Evolutionary conservation across 35 echinoderm and acorn worm genomes (phyloP).

Genomic region (Holothuria glaberrima): DNA sequence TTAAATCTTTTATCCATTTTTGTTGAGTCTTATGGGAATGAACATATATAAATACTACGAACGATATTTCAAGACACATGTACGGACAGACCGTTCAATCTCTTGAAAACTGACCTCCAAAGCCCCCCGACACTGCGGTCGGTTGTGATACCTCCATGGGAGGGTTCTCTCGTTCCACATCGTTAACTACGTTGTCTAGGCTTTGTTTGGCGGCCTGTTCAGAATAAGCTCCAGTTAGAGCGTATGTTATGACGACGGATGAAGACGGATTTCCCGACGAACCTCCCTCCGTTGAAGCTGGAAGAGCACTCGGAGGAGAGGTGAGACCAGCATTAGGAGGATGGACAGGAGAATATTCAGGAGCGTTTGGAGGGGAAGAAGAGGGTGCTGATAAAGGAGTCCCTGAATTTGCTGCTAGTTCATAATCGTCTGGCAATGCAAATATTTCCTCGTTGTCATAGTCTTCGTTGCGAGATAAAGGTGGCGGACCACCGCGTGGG

Average conservation of each 20-base stretch:
- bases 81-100: not conserved
- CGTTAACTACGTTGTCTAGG: conserved; percentile 7
- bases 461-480: not conserved
- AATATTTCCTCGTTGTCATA: not conserved
- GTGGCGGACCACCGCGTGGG: not conserved
- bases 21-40: no score
- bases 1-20: no score
- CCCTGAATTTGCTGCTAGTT: not conserved
- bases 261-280: not conserved
- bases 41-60: no score
- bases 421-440: not conserved
- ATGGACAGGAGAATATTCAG: no score
- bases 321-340: no score
- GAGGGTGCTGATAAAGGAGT: not conserved
- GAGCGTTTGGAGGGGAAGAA: no score
- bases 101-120: conserved; percentile 46
- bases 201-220: not conserved
- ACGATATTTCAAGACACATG: no score
- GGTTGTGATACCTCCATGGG: not conserved
- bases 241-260: no score
- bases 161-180: not conserved
- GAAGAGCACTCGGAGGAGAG: no score
- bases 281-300: not conserved
- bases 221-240: no score
- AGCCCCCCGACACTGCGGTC: not conserved